These are phyloP conservation scores for Dascillus cervinus DNA, from an alignment of 2,888 invertebrate genomes.

Conservation along the genomic window DNA sequence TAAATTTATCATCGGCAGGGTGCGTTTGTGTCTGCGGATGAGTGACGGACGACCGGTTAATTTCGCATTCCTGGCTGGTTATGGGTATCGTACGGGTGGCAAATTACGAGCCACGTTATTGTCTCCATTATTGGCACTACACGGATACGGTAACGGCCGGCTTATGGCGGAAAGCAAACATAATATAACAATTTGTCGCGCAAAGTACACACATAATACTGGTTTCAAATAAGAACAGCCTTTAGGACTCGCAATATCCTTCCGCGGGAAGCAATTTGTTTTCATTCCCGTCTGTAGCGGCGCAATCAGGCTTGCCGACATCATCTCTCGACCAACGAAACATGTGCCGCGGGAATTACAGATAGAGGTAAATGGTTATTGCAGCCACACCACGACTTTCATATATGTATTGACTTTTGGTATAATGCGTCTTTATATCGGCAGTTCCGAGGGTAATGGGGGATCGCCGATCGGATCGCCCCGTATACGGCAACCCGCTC, in stretches of 20 bases:
- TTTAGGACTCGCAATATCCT: slow-evolving; percentile 37
- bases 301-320: slow-evolving; percentile 34
- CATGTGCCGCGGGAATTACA: slow-evolving; percentile 38
- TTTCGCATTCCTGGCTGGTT: too few species aligned
- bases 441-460: slow-evolving; percentile 38
- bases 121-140: slow-evolving; percentile 17
- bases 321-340: slow-evolving; percentile 35
- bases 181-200: slow-evolving; percentile 28
- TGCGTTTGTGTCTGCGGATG: slow-evolving; percentile 13
- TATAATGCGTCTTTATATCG: slow-evolving; percentile 39
- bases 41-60: slow-evolving; percentile 12
- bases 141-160: slow-evolving; percentile 21
- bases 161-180: slow-evolving; percentile 17
- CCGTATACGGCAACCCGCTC: slow-evolving; percentile 25
- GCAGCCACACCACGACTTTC: slow-evolving; percentile 30
- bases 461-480: slow-evolving; percentile 27
- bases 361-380: slow-evolving; percentile 41
- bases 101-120: too few species aligned
- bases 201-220: slow-evolving; percentile 27
- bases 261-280: slow-evolving; percentile 40
- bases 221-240: slow-evolving; percentile 30
- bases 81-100: too few species aligned
- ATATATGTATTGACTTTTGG: slow-evolving; percentile 39
- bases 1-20: slow-evolving; percentile 24
- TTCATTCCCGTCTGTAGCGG: slow-evolving; percentile 34